These are phyloP conservation scores for Galeopterus variegatus DNA, from an alignment of 2,113 vertebrate species.

Conservation along the genomic window DNA sequence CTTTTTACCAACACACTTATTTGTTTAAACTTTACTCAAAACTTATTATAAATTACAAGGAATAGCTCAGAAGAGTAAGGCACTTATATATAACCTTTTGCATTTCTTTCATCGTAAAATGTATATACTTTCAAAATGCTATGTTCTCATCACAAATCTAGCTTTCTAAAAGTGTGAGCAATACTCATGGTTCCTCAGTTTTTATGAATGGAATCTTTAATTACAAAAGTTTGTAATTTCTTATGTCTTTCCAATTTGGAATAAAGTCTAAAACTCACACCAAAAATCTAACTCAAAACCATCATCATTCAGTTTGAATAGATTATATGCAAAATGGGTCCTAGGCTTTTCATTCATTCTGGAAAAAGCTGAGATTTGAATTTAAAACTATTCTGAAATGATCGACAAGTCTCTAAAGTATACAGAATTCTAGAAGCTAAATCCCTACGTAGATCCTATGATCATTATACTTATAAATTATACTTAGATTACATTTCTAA, in stretches of 20 bases:
- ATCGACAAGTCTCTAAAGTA: conserved; percentile 24
- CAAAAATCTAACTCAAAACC: conserved; percentile 26
- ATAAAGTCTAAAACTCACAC: conserved; percentile 38
- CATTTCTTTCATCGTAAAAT: conserved; percentile 17
- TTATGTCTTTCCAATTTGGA: not conserved
- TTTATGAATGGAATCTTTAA: conserved; percentile 24
- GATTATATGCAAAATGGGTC: not conserved
- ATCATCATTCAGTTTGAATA: not conserved
- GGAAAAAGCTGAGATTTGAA: conserved; percentile 58
- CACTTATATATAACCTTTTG: not conserved
- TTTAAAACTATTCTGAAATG: conserved; percentile 47
- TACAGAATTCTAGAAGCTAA: conserved; percentile 23
- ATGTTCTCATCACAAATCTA: not conserved
- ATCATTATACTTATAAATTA: not conserved
- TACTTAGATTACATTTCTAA: conserved; percentile 26
- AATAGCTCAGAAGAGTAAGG: conserved; percentile 50
- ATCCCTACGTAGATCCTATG: not conserved
- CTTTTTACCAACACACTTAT: not conserved
- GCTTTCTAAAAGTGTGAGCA: conserved; percentile 38
- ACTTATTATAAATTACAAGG: not conserved
- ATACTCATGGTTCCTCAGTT: conserved; percentile 24
- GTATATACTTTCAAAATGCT: conserved; percentile 51
- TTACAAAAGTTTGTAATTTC: not conserved
- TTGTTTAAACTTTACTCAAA: conserved; percentile 34
- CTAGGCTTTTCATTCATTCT: not conserved